phyloP scores from a whole-genome alignment of 2,888 invertebrate genomes.

The Euzophera pinguis region DNA sequence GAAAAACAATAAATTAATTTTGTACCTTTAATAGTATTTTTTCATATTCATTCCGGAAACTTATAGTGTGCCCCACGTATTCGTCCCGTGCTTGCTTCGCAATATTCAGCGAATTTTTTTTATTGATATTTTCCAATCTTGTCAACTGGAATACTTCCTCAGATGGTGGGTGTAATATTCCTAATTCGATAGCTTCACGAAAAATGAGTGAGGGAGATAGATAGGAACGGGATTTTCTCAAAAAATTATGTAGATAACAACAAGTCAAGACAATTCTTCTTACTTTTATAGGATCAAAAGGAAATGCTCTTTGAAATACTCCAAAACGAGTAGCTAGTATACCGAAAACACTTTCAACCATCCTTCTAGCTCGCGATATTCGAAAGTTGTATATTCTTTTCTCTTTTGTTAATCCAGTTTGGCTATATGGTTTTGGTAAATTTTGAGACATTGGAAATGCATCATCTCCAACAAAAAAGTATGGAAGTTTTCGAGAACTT shows the following conservation, averaged over 20 bases:
- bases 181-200: too few species aligned
- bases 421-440: background rate
- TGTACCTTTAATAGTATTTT: too few species aligned
- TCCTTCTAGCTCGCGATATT: constrained; percentile 16
- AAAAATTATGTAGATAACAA: constrained; percentile 19
- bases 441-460: background rate
- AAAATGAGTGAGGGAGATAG: too few species aligned
- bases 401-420: background rate
- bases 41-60: too few species aligned
- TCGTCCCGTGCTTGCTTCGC: too few species aligned
- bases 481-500: background rate
- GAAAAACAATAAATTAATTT: too few species aligned
- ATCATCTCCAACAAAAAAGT: background rate
- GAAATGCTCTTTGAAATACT: constrained; percentile 12
- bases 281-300: constrained; percentile 18
- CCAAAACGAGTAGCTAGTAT: constrained; percentile 9
- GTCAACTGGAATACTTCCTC: too few species aligned
- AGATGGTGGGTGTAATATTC: too few species aligned
- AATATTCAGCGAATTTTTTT: too few species aligned
- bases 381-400: constrained; percentile 15
- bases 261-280: constrained; percentile 19
- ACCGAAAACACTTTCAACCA: constrained; percentile 21
- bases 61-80: too few species aligned
- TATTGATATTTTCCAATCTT: too few species aligned
- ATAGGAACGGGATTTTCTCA: too few species aligned